Evolutionary conservation across 2,797 vertebrate genomes (phyloP), one percentile per base, ranked within the genome.

Genomic region (Nyctibius grandis): DNA sequence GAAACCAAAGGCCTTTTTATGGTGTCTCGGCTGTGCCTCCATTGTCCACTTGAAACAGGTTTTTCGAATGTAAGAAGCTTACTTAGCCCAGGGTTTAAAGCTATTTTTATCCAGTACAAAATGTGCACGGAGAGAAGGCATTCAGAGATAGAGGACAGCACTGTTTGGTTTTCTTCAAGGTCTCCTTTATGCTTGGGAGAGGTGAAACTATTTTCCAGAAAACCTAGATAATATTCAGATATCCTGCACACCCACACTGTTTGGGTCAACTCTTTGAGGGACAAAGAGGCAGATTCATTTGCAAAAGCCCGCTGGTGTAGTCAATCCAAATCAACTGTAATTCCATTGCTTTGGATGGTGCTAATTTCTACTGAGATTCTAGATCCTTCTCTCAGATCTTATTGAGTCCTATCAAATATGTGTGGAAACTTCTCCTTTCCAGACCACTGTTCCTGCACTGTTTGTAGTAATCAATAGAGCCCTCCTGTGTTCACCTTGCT

Each of bases 41-140:
- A 86, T 89, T 91, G 91, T 86, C 82, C 74, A 85, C 61, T 90
- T 76, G 83, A 87, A 95, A 79, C 48, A 67, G 82, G 34, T 78
- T 95, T 95, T 88, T 90, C 19, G 2, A 40, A 67, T 85, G 6
- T 97, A 96, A 97, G 95, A 89, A 89, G 96, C 95, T 97, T 96
- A 96, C 86, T 95, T 95, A 88, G 89, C 83, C 33, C 57, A 63
- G 82, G 95, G 60, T 95, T 97, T 96, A 95, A 74, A 70, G 89
- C 93, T 96, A 96, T 96, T 96, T 96, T 92, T 96, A 91, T 87
- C 88, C 33, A 85, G 47, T 3, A 8, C 8, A 25, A 95, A 90
- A 87, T 73, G 63, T 94, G 47, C n/a, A 6, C 10, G 38, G 50
- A 57, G 70, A 82, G 34, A 67, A 95, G 48, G 74, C 50, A 56